Evolutionary conservation across 2,888 invertebrate species (phyloP), one percentile per base, ranked within the genome.

Genomic region (Cecidostiba fungosa): DNA sequence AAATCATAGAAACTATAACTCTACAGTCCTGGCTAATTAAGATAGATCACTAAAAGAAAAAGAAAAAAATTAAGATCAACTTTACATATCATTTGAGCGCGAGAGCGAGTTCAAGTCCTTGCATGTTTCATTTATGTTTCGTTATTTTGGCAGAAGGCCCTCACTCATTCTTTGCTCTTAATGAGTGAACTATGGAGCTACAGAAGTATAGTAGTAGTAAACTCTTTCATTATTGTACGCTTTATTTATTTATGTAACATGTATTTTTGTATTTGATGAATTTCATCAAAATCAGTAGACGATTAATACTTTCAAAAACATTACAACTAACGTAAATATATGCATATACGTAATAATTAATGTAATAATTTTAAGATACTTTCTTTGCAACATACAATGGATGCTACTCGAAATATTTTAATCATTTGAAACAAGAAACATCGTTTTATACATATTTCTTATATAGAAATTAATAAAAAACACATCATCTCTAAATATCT

Each of bases 281-380:
- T 78, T 82, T 86, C 81, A 82, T 86, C 73, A 86, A 86, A 86
- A 77, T 74, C 32, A 82, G 54, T 43, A 69, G 43, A 76, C 82
- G 70, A 78, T 84, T 83, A 86, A 86, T 86, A 86, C 84, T 82
- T 86, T 86, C 62, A 83, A 83, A 83, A 86, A 66, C 82, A 77
- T 82, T 82, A 85, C 59, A 79, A 83, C 81, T 86, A 86, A 86
- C 70, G 79, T 79, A 80, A 86, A 80, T 83, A 80, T 77, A 50
- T 50, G 54, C 47, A 76, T 70, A 70, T 73, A 80, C 50, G 69
- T 77, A 72, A 85, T 81, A 66, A 73, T 76, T 66, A 77, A 86
- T 81, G 73, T 54, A 81, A 77, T 54, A 79, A 80, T 80, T 62
- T 76, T 85, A 47, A 79, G 70, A 79, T 83, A 80, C 70, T 78